Evolutionary conservation across 2,888 invertebrate genomes (phyloP).

Genomic region (Yponomeuta malinellus): DNA sequence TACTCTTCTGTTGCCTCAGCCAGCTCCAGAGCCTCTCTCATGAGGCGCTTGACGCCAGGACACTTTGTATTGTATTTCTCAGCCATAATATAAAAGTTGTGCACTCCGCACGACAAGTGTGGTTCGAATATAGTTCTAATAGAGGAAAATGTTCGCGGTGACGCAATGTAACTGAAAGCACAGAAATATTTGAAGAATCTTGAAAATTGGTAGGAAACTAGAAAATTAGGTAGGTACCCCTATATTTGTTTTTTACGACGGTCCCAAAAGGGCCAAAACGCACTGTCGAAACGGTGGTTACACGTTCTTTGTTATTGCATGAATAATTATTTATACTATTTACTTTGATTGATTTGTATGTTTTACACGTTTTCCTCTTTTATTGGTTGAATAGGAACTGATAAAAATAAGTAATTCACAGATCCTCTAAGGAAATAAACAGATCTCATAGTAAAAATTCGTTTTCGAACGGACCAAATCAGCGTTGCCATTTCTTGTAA

Average conservation of each 20-base stretch:
- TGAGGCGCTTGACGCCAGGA: conserved; percentile 93
- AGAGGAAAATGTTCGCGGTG: neutral
- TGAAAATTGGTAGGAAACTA: neutral
- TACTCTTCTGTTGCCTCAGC: conserved; percentile 92
- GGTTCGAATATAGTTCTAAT: neutral
- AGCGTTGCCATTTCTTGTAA: too few relatives aligned
- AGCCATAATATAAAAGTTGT: conserved; percentile 37
- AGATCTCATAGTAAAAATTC: too few relatives aligned
- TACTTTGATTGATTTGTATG: too few relatives aligned
- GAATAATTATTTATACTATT: too few relatives aligned
- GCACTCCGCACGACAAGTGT: neutral
- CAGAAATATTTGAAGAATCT: neutral
- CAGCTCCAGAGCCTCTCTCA: conserved; percentile 93
- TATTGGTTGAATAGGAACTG: too few relatives aligned
- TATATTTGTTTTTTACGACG: neutral
- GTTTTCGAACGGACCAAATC: too few relatives aligned
- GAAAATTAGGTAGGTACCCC: neutral
- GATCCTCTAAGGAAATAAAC: too few relatives aligned
- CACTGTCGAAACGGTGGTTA: neutral
- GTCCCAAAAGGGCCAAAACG: neutral
- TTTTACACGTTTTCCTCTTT: too few relatives aligned
- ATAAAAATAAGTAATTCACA: too few relatives aligned
- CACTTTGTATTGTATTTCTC: conserved; percentile 71
- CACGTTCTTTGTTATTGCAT: too few relatives aligned
- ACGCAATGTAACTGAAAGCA: neutral